Conservation (phyloP, 2,113 vertebrate species). For the Platichthys stellatus region DNA sequence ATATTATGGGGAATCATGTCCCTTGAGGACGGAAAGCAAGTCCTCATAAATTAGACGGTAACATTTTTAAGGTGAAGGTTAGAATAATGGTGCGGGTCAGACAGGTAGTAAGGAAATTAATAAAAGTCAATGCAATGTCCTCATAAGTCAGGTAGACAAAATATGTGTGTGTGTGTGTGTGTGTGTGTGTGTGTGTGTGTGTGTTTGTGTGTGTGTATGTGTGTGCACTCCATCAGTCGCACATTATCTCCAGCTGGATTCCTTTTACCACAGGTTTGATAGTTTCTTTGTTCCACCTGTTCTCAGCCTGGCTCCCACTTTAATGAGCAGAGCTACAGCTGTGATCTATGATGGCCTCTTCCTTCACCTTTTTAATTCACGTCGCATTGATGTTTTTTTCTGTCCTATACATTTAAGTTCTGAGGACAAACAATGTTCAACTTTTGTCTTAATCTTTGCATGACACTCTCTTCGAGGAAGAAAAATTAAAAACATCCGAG, state of each 20-base stretch:
- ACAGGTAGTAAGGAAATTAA: background rate
- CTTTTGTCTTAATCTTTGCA: too few species aligned
- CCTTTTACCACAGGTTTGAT: conserved; percentile 36
- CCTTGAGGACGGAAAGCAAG: background rate
- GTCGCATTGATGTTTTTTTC: background rate
- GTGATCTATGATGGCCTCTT: conserved; percentile 25
- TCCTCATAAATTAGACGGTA: background rate
- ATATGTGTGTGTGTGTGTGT: conserved; percentile 21
- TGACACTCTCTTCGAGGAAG: too few species aligned
- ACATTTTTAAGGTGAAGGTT: background rate
- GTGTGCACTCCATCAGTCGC: conserved; percentile 10
- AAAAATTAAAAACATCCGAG: too few species aligned
- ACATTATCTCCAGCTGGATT: conserved; percentile 62
- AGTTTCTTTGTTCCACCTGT: conserved; percentile 56
- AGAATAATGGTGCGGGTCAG: background rate
- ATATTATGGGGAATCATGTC: background rate
- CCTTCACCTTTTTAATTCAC: background rate
- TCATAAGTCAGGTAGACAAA: background rate
- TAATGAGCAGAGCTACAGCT: conserved; percentile 45
- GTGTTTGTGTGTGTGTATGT: background rate
- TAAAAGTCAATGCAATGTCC: conserved; percentile 7
- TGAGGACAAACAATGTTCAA: conserved; percentile 4
- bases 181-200: background rate
- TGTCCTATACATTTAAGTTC: background rate
- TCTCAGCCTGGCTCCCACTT: background rate